These are phyloP conservation scores for Lacerta viridis DNA, from an alignment of 2,797 vertebrate species.

Conservation along the genomic window DNA sequence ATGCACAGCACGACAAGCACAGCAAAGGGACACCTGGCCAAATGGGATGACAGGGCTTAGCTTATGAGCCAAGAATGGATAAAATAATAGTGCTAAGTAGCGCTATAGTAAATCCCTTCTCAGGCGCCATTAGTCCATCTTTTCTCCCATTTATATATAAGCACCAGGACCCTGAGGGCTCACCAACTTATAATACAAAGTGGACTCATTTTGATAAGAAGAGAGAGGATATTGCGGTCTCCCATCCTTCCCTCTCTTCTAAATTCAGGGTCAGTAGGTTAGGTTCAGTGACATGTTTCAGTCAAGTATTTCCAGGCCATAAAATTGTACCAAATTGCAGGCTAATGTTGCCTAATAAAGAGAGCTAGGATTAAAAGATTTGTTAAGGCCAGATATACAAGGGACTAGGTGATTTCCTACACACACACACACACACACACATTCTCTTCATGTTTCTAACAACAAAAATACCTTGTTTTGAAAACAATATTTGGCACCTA, in stretches of 20 bases:
- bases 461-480: not conserved
- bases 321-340: not conserved
- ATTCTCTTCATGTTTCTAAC: not conserved
- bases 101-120: slow-evolving; percentile 9
- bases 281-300: not conserved
- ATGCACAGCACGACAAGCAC: not conserved
- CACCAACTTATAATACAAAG: slow-evolving; percentile 6
- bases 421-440: not conserved
- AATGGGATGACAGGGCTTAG: not conserved
- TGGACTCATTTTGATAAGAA: not conserved
- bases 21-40: not conserved
- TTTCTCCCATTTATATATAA: slow-evolving; percentile 22
- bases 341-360: not conserved
- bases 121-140: not conserved
- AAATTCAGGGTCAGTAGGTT: not conserved
- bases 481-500: too few relatives aligned
- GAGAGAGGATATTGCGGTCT: not conserved
- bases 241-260: not conserved
- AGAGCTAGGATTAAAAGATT: not conserved
- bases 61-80: slow-evolving; percentile 12
- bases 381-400: not conserved
- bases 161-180: not conserved
- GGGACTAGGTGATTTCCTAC: not conserved
- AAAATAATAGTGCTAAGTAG: slow-evolving; percentile 19
- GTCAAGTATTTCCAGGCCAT: not conserved